Conservation (phyloP, 1,140 invertebrate genomes). For the Sarcophaga peregrina region DNA sequence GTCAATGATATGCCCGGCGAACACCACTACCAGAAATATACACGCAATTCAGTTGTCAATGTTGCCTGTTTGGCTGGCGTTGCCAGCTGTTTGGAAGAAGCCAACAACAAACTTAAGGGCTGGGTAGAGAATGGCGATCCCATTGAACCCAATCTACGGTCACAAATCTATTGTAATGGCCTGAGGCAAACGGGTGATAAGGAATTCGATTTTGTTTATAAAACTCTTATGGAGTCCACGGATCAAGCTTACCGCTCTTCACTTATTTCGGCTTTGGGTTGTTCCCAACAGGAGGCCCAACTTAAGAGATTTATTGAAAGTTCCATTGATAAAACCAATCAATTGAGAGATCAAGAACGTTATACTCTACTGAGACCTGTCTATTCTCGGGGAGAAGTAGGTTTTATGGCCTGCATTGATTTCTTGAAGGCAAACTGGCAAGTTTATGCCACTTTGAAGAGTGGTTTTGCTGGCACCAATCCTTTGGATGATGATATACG, state of each 20-base stretch:
- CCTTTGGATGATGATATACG: slow-evolving; percentile 54
- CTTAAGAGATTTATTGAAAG: slow-evolving; percentile 55
- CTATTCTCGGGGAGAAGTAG: slow-evolving; percentile 54
- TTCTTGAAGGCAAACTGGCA: slow-evolving; percentile 55
- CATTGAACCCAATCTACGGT: slow-evolving; percentile 57
- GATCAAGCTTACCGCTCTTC: slow-evolving; percentile 69
- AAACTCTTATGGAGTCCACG: slow-evolving; percentile 70
- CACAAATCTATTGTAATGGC: slow-evolving; percentile 74
- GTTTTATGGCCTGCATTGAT: slow-evolving; percentile 53
- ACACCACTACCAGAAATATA: slow-evolving; percentile 60
- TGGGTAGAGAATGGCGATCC: slow-evolving; percentile 65
- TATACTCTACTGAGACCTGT: slow-evolving; percentile 52
- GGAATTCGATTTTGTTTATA: slow-evolving; percentile 75
- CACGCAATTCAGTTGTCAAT: slow-evolving; percentile 66
- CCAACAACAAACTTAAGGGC: slow-evolving; percentile 54
- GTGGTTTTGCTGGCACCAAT: slow-evolving; percentile 53
- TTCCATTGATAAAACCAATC: slow-evolving; percentile 51
- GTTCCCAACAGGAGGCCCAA: slow-evolving; percentile 62
- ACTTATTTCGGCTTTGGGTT: slow-evolving; percentile 71
- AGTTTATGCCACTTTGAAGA: slow-evolving; percentile 50
- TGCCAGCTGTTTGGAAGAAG: slow-evolving; percentile 66
- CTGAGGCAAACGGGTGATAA: slow-evolving; percentile 70
- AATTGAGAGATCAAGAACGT: slow-evolving; percentile 54
- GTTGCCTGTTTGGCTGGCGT: slow-evolving; percentile 68
- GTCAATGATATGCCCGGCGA: slow-evolving; percentile 62